Evolutionary conservation across 2,113 vertebrate species (phyloP), one percentile per base, ranked within the genome.

Genomic region (Cololabis saira): DNA sequence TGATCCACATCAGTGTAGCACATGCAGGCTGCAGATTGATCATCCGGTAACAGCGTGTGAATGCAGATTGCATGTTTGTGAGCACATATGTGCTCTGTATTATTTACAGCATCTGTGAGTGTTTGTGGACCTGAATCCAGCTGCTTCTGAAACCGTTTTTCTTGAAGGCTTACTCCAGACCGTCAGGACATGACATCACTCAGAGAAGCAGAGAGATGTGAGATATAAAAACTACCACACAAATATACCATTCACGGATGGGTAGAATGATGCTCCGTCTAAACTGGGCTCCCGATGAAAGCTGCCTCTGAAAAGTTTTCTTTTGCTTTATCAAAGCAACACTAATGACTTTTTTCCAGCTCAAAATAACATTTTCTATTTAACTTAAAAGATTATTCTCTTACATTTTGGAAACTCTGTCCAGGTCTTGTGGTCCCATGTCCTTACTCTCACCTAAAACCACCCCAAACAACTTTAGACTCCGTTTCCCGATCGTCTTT

Each of bases 21-120:
- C 55, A 56, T 16, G 60, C 68, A 2, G 67, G 70, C 64, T 52
- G 60, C 64, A 71, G 18, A 75, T 53, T 71, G 40, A 49, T 68
- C 57, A 8, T 69, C 30, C 6, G 49, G 30, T 24, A n/a, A 33
- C 53, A 40, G 40, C 45, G 50, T 51, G 54, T 21, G 55, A 37
- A 37, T 44, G 48, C 44, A 47, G 45, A 69, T 65, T 62, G 65
- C 68, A 66, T 40, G 56, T 63, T 75, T 64, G 54, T 47, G 14
- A 41, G 19, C 30, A 27, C 70, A 73, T n/a, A n/a, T 80, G 63
- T 52, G 71, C 62, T 56, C 24, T 3, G 24, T 77, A 67, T 69
- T 75, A 72, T 65, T 75, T 74, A 53, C 63, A 77, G 72, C 76
- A 51, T 64, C 51, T 61, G 22, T 68, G 55, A 47, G 69, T 59